Evolutionary conservation across 2,888 invertebrate species (phyloP), one percentile per base, ranked within the genome.

Genomic region (Pristionchus japonicus): DNA sequence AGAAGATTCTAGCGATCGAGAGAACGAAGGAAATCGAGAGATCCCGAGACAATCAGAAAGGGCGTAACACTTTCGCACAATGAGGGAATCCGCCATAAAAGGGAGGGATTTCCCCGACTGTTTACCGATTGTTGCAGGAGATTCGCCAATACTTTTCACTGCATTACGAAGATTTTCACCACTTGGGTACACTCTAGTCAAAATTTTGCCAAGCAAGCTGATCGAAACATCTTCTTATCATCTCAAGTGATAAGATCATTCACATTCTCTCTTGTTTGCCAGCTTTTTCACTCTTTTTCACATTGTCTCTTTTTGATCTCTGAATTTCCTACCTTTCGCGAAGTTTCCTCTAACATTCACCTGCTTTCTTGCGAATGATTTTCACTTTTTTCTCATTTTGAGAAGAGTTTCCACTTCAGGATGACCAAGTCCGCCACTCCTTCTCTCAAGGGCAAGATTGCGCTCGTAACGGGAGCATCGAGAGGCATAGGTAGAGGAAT

Each of bases 401-500:
- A 11, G 1, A 4, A 17, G 3, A 52, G 17, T 1, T 20, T 52
- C 23, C 0, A 3, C 11, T 67, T 70, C 37, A 70, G 70, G 23
- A 77, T 77, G 77, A 27, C n/a, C 3, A 77, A 77, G 15, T 40
- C 70, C 20, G 34, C 47, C 0, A 52, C 82, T 83, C 82, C 82
- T 1, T 52, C 47, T 4, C 80, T 83, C 13, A 9, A 31, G 0
- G 82, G 82, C 34, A 85, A 85, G 89, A 93, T 95, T 11, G 95
- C 95, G 89, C 89, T 95, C 40, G 95, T 95, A n/a, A 95, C 95
- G 11, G 95, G 95, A 11, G 95, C 95, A 1, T 93, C 94, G 0
- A 91, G 95, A 27, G 95, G 95, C 1, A 94, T 95, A 52, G 95
- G 95, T 3, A 94, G 93, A 90, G 95, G 95, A 31, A 95, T 95